phyloP scores from a whole-genome alignment of 2,113 vertebrate species.

The Crocuta crocuta region DNA sequence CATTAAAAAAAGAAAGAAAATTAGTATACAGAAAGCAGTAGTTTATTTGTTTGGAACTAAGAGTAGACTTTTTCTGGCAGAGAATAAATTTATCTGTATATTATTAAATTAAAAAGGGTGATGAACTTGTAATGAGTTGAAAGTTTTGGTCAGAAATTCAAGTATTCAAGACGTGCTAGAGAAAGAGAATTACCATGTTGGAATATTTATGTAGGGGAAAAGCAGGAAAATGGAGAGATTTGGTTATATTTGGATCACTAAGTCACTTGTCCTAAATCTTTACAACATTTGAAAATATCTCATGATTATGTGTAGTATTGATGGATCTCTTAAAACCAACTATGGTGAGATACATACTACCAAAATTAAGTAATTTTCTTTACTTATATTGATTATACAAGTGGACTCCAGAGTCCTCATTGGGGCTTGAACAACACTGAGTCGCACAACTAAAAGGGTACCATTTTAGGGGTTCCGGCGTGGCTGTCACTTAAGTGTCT shows the following conservation, averaged over 20 bases:
- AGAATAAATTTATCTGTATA: neutral
- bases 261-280: neutral
- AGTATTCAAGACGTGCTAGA: neutral
- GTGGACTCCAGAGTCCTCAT: neutral
- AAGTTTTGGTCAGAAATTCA: neutral
- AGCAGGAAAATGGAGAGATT: neutral
- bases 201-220: neutral
- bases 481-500: too few relatives aligned
- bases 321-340: neutral
- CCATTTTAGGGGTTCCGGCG: neutral
- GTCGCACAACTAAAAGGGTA: neutral
- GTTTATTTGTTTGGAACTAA: neutral
- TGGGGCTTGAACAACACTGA: neutral
- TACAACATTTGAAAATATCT: neutral
- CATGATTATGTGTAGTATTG: neutral
- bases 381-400: neutral
- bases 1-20: neutral
- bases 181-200: neutral
- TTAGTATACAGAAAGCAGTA: neutral
- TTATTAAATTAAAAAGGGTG: neutral
- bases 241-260: neutral
- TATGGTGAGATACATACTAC: neutral
- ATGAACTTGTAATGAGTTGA: neutral
- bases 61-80: neutral
- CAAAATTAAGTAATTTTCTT: neutral